phyloP scores from a whole-genome alignment of 1,140 invertebrate genomes.

The Antheraea mylitta region DNA sequence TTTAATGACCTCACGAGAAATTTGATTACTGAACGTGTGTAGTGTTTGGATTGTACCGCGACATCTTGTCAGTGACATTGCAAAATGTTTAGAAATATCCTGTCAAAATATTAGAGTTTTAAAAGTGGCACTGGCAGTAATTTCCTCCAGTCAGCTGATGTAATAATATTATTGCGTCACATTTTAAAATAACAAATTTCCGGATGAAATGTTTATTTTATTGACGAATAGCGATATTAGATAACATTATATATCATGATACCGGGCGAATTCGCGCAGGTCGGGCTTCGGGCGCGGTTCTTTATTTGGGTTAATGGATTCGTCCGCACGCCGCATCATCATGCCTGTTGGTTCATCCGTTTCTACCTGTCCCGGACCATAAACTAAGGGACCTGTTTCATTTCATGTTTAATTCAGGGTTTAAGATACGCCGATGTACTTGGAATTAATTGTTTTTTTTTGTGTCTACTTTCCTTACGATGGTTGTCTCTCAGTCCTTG shows the following conservation, averaged over 20 bases:
- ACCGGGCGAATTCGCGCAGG: conserved; percentile 32
- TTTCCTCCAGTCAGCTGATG: neutral
- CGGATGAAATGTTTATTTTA: conserved; percentile 7
- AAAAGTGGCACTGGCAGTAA: neutral
- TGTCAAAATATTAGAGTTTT: too few species aligned
- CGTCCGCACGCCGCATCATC: conserved; percentile 60
- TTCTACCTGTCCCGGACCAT: conserved; percentile 23
- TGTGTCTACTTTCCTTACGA: neutral
- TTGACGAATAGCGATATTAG: conserved; percentile 8
- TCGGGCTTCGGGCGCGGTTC: conserved; percentile 61
- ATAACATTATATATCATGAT: conserved; percentile 12
- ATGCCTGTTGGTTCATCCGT: conserved; percentile 70
- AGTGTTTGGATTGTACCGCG: too few species aligned
- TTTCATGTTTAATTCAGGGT: neutral
- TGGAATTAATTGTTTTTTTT: neutral
- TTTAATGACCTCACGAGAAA: too few species aligned
- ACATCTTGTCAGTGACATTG: too few species aligned
- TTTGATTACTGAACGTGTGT: too few species aligned
- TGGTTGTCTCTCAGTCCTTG: too few species aligned
- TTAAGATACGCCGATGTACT: neutral
- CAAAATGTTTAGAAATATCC: too few species aligned
- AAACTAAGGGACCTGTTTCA: conserved; percentile 1
- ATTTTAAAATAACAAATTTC: neutral
- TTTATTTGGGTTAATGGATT: conserved; percentile 77
- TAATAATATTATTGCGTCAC: neutral